These are phyloP conservation scores for Engraulis encrasicolus DNA, from an alignment of 2,113 vertebrate species.

Conservation along the genomic window DNA sequence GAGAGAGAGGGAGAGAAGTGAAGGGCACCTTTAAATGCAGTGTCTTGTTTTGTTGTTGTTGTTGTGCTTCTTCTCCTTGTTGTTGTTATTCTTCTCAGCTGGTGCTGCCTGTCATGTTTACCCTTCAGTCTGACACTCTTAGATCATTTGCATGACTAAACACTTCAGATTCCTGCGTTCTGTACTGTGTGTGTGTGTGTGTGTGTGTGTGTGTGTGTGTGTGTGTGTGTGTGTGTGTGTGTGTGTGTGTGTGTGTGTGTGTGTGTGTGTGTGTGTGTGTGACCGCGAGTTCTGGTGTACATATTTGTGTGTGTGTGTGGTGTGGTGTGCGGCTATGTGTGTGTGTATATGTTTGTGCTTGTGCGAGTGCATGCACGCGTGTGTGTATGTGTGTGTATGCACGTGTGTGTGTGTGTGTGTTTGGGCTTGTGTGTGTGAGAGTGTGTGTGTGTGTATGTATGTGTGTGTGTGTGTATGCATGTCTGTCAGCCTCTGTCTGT, in stretches of 20 bases:
- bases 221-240: constrained; percentile 9
- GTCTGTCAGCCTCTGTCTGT: too few species aligned
- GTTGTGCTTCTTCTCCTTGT: too few species aligned
- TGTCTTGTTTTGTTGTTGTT: background rate
- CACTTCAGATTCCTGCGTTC: constrained; percentile 37
- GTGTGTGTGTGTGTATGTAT: background rate
- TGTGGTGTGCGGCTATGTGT: background rate
- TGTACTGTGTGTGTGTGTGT: background rate
- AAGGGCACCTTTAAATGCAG: too few species aligned
- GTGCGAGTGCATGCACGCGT: background rate
- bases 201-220: background rate
- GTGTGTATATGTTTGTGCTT: background rate
- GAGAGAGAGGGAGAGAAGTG: too few species aligned
- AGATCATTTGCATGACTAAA: constrained; percentile 55
- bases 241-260: background rate
- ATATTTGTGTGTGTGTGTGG: background rate
- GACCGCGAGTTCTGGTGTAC: too few species aligned
- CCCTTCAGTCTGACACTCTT: constrained; percentile 54
- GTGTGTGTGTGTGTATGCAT: too few species aligned
- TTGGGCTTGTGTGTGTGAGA: background rate
- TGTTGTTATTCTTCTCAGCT: constrained; percentile 26
- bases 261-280: background rate
- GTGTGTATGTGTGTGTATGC: background rate
- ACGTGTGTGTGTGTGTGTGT: background rate
- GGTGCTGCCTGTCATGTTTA: constrained; percentile 57